Conservation (phyloP, 1,140 invertebrate species). For the Zaprionus ornatus region DNA sequence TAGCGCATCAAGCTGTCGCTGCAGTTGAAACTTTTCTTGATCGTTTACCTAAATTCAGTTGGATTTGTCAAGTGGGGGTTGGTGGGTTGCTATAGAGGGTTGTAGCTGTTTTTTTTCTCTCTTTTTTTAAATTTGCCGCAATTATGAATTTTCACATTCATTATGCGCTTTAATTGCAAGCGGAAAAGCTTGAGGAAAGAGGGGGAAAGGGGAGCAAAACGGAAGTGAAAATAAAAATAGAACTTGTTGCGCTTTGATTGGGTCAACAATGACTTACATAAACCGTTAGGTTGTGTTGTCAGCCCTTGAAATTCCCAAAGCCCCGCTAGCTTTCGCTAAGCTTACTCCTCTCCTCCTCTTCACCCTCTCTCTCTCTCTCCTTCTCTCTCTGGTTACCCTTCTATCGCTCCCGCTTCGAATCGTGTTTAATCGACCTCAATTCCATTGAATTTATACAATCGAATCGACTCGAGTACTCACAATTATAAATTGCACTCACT, state of each 20-base stretch:
- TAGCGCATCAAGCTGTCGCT: constrained; percentile 31
- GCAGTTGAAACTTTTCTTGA: neutral
- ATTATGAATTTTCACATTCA: constrained; percentile 23
- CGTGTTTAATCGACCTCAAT: constrained; percentile 49
- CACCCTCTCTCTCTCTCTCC: neutral
- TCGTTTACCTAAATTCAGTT: constrained; percentile 28
- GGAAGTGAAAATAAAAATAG: constrained; percentile 19
- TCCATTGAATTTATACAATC: constrained; percentile 22
- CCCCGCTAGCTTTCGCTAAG: neutral
- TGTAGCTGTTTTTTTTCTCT: neutral
- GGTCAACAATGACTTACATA: constrained; percentile 43
- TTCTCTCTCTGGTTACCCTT: neutral
- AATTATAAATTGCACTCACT: constrained; percentile 63
- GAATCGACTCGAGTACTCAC: constrained; percentile 10
- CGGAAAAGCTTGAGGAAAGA: neutral
- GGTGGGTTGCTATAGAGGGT: constrained; percentile 1
- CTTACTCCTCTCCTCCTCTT: neutral
- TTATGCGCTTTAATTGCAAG: constrained; percentile 37
- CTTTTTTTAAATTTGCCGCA: constrained; percentile 11
- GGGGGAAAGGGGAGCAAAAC: constrained; percentile 2
- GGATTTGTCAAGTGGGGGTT: constrained; percentile 28
- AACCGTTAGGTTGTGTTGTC: constrained; percentile 11
- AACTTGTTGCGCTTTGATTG: constrained; percentile 23
- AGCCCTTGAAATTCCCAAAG: constrained; percentile 10
- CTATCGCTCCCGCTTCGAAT: neutral